Evolutionary conservation across 2,797 vertebrate genomes (phyloP).

Genomic region (Cetoscarus ocellatus): DNA sequence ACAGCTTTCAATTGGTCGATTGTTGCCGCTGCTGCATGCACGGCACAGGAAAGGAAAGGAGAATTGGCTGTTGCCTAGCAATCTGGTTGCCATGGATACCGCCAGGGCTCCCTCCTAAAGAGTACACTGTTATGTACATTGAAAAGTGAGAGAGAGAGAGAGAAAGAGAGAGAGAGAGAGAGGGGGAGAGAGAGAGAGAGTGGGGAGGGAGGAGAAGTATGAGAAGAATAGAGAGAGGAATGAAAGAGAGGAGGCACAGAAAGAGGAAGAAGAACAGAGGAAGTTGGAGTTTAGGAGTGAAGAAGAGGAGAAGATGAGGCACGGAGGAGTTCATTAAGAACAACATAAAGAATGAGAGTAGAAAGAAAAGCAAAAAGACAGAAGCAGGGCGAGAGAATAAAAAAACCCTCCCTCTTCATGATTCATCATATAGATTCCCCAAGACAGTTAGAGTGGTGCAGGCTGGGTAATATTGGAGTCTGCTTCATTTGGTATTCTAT

Average conservation of each 20-base stretch:
- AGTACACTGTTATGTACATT: conserved; percentile 88
- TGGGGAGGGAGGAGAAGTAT: conserved; percentile 33
- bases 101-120: conserved; percentile 86
- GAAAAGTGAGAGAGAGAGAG: conserved; percentile 66
- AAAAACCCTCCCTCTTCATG: conserved; percentile 79
- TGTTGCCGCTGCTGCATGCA: conserved; percentile 74
- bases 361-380: conserved; percentile 61
- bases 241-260: conserved; percentile 28
- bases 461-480: conserved; percentile 81
- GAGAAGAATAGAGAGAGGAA: conserved; percentile 37
- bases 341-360: conserved; percentile 67
- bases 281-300: conserved; percentile 59
- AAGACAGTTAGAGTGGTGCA: conserved; percentile 77
- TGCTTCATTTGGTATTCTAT: conserved; percentile 86
- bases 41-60: conserved; percentile 77
- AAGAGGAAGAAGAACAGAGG: conserved; percentile 50
- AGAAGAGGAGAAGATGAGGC: conserved; percentile 49
- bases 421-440: conserved; percentile 88
- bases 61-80: conserved; percentile 88
- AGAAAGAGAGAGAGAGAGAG: conserved; percentile 19
- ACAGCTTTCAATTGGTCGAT: conserved; percentile 66
- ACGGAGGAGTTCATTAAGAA: conserved; percentile 80
- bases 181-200: conserved; percentile 28
- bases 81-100: conserved; percentile 90
- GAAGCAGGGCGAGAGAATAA: conserved; percentile 66